Evolutionary conservation across 2,113 vertebrate species (phyloP).

Genomic region (Turnix velox): DNA sequence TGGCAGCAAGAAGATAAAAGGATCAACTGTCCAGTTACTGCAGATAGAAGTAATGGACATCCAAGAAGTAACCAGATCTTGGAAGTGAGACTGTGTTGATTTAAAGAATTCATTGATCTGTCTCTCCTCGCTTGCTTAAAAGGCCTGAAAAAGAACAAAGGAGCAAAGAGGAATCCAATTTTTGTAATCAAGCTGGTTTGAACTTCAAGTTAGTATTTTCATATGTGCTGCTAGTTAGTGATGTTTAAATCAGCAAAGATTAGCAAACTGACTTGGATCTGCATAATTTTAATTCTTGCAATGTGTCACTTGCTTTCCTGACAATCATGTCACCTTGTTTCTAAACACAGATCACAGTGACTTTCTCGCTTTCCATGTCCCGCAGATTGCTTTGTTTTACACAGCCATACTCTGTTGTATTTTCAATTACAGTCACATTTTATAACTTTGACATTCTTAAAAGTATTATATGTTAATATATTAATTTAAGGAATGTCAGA

Average conservation of each 20-base stretch:
- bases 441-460: constrained; percentile 36
- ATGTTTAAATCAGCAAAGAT: constrained; percentile 12
- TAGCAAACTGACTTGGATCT: neutral
- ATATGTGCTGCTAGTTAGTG: constrained; percentile 8
- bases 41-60: neutral
- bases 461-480: constrained; percentile 53
- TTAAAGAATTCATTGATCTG: neutral
- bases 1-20: neutral
- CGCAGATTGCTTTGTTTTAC: constrained; percentile 54
- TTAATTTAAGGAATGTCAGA: constrained; percentile 57
- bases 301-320: constrained; percentile 31
- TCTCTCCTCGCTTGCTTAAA: neutral
- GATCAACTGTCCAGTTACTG: neutral
- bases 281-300: constrained; percentile 27
- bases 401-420: neutral
- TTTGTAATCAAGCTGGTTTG: neutral
- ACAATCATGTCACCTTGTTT: constrained; percentile 32
- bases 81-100: neutral
- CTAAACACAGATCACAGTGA: neutral
- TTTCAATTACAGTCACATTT: constrained; percentile 51
- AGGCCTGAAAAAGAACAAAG: neutral
- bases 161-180: neutral
- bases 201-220: constrained; percentile 12
- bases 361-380: constrained; percentile 33
- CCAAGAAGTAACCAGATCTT: neutral